Conservation (phyloP, 2,797 vertebrate genomes). For the Sarcophilus harrisii region DNA sequence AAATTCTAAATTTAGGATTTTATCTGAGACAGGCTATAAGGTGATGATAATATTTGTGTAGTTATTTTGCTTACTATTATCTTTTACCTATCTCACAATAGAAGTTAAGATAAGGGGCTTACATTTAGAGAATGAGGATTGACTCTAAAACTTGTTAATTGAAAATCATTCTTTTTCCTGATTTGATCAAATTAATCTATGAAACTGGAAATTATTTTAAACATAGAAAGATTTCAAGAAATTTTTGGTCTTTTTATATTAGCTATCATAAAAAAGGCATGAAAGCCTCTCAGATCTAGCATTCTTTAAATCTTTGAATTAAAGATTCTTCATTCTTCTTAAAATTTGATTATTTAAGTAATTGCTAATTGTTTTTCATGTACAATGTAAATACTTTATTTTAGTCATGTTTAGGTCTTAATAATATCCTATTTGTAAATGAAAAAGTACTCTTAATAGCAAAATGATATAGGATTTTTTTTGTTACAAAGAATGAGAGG, state of each 20-base stretch:
- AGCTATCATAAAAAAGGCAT: constrained; percentile 23
- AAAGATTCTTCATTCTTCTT: constrained; percentile 21
- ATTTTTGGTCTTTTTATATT: constrained; percentile 48
- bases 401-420: not conserved
- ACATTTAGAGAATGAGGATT: constrained; percentile 59
- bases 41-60: constrained; percentile 68
- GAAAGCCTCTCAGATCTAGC: not conserved
- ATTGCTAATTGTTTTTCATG: constrained; percentile 29
- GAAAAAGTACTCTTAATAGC: not conserved
- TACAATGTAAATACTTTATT: constrained; percentile 10
- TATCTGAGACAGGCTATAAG: constrained; percentile 43
- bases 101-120: constrained; percentile 63
- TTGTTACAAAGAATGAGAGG: not conserved
- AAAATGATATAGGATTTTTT: not conserved
- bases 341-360: constrained; percentile 49
- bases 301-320: not conserved
- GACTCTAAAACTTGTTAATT: constrained; percentile 69
- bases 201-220: constrained; percentile 56
- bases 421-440: constrained; percentile 64
- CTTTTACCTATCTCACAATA: constrained; percentile 58
- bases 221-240: constrained; percentile 20
- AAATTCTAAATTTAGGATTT: constrained; percentile 41
- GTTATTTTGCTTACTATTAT: constrained; percentile 56
- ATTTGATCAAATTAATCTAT: constrained; percentile 67
- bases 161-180: constrained; percentile 65